Conservation (phyloP, 2,113 vertebrate genomes). For the Cathartes aura region DNA sequence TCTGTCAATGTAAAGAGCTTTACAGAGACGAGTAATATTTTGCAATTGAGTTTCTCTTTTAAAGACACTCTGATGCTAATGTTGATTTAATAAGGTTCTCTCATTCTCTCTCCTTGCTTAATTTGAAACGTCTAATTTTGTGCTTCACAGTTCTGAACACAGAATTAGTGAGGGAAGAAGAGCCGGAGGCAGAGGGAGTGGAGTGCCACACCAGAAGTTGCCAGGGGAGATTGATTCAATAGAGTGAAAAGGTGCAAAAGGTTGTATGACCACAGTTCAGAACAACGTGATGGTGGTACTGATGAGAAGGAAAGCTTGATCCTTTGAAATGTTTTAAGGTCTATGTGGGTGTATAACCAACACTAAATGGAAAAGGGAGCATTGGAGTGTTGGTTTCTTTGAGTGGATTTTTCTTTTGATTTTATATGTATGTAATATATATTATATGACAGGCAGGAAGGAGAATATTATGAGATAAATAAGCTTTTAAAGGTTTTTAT, state of each 20-base stretch:
- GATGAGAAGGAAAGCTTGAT: slow-evolving; percentile 6
- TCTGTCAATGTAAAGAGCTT: slow-evolving; percentile 28
- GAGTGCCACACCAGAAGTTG: slow-evolving; percentile 48
- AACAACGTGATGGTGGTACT: background rate
- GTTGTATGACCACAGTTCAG: background rate
- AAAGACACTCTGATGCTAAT: slow-evolving; percentile 72
- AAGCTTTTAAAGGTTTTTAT: slow-evolving; percentile 37
- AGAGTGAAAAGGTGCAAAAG: slow-evolving; percentile 49
- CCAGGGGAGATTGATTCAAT: slow-evolving; percentile 49
- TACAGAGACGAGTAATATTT: slow-evolving; percentile 57
- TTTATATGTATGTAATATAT: background rate
- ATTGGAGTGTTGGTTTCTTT: background rate
- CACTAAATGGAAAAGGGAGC: background rate
- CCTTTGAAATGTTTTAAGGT: slow-evolving; percentile 1
- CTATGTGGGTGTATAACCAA: background rate
- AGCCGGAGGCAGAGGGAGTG: slow-evolving; percentile 26
- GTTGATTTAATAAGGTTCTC: slow-evolving; percentile 79
- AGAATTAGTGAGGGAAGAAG: slow-evolving; percentile 72
- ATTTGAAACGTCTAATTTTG: slow-evolving; percentile 79
- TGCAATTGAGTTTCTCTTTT: slow-evolving; percentile 58
- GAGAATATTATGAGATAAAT: background rate
- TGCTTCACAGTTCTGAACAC: slow-evolving; percentile 75
- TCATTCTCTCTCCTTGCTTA: slow-evolving; percentile 66
- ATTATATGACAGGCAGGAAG: background rate
- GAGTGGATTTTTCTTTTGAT: slow-evolving; percentile 44